Base-by-base conservation (phyloP, 2,888 invertebrate genomes). In the Oscheius sp. region DNA sequence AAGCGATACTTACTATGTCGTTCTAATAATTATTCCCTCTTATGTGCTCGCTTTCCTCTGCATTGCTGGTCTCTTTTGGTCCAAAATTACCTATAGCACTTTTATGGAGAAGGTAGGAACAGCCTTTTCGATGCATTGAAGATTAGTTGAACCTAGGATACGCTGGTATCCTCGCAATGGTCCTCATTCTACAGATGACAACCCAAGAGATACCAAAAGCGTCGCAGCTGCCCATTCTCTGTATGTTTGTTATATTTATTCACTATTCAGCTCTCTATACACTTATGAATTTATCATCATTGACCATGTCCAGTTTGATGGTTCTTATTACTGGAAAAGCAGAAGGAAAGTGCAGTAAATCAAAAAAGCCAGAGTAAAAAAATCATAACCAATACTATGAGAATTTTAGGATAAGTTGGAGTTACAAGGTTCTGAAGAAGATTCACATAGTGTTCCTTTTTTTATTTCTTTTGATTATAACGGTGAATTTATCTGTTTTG, bases 1-100 rank as follows among this genome's bases (percentile, higher is more conserved):
- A 20, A 64, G 45, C n/a, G 51, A 26, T 26, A 44, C 54, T 14
- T 64, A 64, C 26, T 64, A 64, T 17, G 54, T 64, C 14, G 64
- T 45, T 36, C 24, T 64, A n/a, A 64, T 64, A 4, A 64, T 64
- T 22, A 45, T 64, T 36, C 64, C 64, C 9, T 50, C 64, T 20
- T 54, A 44, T 9, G 54, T 64, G 0, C 41, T 44, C 8, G 30
- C 51, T 5, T 44, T 54, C 30, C 38, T 64, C 1, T 64, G 64
- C 28, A 6, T 51, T 2, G 51, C 38, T 17, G 64, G 64, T 2
- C 4, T 64, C 12, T 51, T 64, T n/a, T 64, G 44, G 38, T 51
- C 51, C 24, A 20, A 20, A 20, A 64, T 64, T 24, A 36, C 50
- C n/a, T n/a, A 17, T 9, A 41, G 36, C 28, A 44, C 14, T 26